A percentile compares a stretch with the other conserved stretches of the same genome.
Conservation (phyloP, 1,140 invertebrate genomes). For the Drosophila tropicalis region DNA sequence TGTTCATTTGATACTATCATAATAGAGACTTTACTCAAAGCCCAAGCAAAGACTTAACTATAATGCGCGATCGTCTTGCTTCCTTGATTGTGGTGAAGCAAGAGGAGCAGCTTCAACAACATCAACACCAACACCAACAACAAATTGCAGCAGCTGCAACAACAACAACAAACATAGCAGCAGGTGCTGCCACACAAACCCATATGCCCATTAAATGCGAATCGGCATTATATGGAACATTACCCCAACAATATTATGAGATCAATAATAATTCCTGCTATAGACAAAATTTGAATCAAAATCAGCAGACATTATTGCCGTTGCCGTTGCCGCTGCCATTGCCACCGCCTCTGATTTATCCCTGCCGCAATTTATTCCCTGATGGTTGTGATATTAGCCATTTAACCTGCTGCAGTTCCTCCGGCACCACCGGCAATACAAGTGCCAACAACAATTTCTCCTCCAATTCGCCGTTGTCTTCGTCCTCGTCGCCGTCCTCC, state of each 20-base stretch:
- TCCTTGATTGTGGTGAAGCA: slow-evolving; percentile 83
- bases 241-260: slow-evolving; percentile 62
- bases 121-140: slow-evolving; percentile 29
- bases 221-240: slow-evolving; percentile 38
- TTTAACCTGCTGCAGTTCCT: slow-evolving; percentile 55
- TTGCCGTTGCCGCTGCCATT: slow-evolving; percentile 36
- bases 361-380: slow-evolving; percentile 78
- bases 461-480: slow-evolving; percentile 23
- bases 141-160: slow-evolving; percentile 29
- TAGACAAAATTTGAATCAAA: slow-evolving; percentile 62
- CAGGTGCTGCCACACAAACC: slow-evolving; percentile 10
- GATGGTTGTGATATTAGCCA: slow-evolving; percentile 76
- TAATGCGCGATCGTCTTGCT: slow-evolving; percentile 83
- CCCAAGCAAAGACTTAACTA: slow-evolving; percentile 42
- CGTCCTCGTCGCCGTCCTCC: slow-evolving; percentile 9
- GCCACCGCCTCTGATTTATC: slow-evolving; percentile 67
- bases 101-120: slow-evolving; percentile 54
- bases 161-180: slow-evolving; percentile 32
- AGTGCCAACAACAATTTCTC: slow-evolving; percentile 8
- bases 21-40: not conserved
- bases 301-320: slow-evolving; percentile 30
- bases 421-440: slow-evolving; percentile 18
- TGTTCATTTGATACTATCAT: slow-evolving; percentile 19
- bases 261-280: slow-evolving; percentile 74
- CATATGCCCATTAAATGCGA: slow-evolving; percentile 60